Percentiles rank a stretch among this genome's conserved stretches.
These are phyloP conservation scores for Chiridota heheva DNA, from an alignment of 35 echinoderm and acorn worm genomes.

Conservation along the genomic window DNA sequence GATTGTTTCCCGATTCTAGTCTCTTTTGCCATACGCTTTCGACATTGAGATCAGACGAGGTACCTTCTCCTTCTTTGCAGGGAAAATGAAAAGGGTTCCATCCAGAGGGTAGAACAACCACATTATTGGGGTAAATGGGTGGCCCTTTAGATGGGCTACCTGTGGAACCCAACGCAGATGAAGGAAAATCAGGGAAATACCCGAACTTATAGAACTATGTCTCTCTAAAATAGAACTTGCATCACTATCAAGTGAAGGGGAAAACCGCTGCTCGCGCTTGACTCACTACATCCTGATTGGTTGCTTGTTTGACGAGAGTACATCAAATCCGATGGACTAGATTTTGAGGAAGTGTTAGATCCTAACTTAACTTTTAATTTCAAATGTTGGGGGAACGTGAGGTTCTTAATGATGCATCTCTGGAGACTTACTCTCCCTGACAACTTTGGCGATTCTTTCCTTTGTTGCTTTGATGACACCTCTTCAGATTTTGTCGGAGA, in stretches of 20 bases:
- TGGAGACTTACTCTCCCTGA: no score
- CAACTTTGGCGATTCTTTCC: no score
- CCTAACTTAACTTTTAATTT: constrained; percentile 36
- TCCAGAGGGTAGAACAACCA: constrained; percentile 42
- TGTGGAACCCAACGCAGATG: constrained; percentile 26
- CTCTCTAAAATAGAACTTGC: constrained; percentile 47
- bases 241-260: constrained; percentile 63
- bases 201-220: constrained; percentile 72
- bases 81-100: constrained; percentile 78
- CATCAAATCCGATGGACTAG: no score
- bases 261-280: constrained; percentile 72
- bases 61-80: constrained; percentile 45
- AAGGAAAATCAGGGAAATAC: constrained; percentile 71
- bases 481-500: no score
- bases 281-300: constrained; percentile 79
- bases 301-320: constrained; percentile 53
- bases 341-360: no score
- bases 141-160: constrained; percentile 34
- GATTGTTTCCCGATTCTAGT: constrained; percentile 56
- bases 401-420: no score
- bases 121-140: constrained; percentile 12
- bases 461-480: no score
- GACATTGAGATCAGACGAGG: constrained; percentile 14
- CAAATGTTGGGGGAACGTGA: constrained; percentile 43
- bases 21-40: constrained; percentile 74